Evolutionary conservation across 2,797 vertebrate species (phyloP).

Genomic region (Pterois miles): DNA sequence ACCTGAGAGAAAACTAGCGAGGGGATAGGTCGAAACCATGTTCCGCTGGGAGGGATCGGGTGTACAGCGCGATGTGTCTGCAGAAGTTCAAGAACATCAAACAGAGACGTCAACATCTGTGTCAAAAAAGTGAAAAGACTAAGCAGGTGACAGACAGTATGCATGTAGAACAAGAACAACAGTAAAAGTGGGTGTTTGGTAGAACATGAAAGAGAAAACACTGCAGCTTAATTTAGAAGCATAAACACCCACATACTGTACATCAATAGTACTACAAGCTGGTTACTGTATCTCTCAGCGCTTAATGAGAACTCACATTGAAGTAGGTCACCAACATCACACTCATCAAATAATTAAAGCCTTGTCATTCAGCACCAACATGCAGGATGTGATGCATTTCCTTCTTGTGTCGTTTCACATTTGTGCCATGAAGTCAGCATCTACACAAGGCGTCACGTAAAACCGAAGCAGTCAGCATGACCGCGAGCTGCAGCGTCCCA

Average conservation of each 20-base stretch:
- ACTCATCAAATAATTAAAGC: conserved; percentile 52
- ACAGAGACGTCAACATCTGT: conserved; percentile 19
- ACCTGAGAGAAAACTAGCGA: conserved; percentile 1
- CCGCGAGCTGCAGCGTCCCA: not conserved
- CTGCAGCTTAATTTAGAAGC: conserved; percentile 34
- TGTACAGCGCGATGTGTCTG: not conserved
- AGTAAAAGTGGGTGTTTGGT: conserved; percentile 21
- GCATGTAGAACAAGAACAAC: not conserved
- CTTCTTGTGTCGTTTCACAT: conserved; percentile 18
- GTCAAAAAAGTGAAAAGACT: not conserved
- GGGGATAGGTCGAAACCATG: conserved; percentile 12
- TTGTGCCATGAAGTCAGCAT: not conserved
- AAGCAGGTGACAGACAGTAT: conserved; percentile 16
- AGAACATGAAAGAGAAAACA: conserved; percentile 39
- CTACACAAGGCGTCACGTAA: not conserved
- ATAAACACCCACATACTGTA: conserved; percentile 29
- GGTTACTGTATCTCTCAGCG: conserved; percentile 22
- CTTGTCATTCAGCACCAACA: conserved; percentile 14
- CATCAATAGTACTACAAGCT: conserved; percentile 7
- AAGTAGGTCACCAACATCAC: conserved; percentile 55
- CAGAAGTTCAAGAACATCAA: conserved; percentile 29
- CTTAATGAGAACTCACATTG: conserved; percentile 37
- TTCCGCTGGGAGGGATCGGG: not conserved
- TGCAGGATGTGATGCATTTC: conserved; percentile 5
- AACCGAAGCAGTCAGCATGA: not conserved